Evolutionary conservation across 1,140 invertebrate species (phyloP).

Genomic region (Orchestia grillus): DNA sequence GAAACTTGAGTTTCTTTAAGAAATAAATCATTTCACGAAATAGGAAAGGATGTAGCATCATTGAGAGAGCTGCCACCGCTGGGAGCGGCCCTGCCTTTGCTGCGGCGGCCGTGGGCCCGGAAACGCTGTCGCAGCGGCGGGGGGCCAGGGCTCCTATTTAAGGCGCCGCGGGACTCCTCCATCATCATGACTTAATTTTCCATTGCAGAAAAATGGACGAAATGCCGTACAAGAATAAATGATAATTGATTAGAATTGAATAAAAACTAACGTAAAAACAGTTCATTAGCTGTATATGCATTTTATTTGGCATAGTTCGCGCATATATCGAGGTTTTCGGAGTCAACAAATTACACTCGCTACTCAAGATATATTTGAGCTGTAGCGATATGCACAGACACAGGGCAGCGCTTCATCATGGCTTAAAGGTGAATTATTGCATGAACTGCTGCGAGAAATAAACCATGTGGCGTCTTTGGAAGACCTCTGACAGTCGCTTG

Average conservation of each 20-base stretch:
- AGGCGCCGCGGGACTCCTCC: not conserved
- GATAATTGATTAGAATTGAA: not conserved
- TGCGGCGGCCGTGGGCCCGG: not conserved
- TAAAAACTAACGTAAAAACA: not conserved
- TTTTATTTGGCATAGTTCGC: not conserved
- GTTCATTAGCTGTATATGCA: not conserved
- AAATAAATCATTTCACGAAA: too few species aligned
- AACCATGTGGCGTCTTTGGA: not conserved
- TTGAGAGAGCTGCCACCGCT: not conserved
- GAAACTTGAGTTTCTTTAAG: too few species aligned
- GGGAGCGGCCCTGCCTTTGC: not conserved
- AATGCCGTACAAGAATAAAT: not conserved
- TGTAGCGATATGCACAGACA: not conserved
- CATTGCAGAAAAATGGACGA: conserved; percentile 26
- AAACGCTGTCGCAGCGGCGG: not conserved
- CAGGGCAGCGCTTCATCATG: not conserved
- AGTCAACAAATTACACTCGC: not conserved
- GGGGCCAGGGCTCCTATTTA: conserved; percentile 8
- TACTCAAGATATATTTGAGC: not conserved
- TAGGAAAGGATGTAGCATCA: too few species aligned
- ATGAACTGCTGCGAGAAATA: not conserved
- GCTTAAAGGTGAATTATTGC: not conserved
- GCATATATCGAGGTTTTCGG: not conserved
- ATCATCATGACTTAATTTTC: conserved; percentile 48
- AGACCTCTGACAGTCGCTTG: not conserved